These are phyloP conservation scores for Apodemia zela DNA, from an alignment of 2,888 invertebrate species.

Conservation along the genomic window DNA sequence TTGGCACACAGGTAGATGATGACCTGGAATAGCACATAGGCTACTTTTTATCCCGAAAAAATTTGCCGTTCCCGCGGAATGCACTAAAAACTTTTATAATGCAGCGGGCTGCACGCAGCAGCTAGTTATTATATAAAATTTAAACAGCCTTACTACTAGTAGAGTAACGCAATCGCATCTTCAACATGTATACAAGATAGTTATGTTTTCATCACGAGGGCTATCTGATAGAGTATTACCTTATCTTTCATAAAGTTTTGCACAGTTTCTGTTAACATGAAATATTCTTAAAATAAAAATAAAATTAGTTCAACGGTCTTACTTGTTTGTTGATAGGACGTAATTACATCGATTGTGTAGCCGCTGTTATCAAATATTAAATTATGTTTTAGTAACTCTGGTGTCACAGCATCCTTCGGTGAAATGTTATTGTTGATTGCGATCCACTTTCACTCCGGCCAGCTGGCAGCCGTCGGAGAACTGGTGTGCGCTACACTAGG, in stretches of 20 bases:
- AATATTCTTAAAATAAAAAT: background rate
- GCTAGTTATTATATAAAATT: no score
- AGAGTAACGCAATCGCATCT: no score
- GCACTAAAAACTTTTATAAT: no score
- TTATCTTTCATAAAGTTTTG: background rate
- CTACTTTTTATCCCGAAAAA: no score
- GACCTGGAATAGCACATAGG: no score
- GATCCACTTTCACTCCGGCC: conserved; percentile 98
- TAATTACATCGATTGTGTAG: background rate
- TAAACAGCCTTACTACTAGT: no score
- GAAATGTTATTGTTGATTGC: conserved; percentile 98
- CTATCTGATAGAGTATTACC: no score
- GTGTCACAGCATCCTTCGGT: conserved; percentile 93
- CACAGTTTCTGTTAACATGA: background rate
- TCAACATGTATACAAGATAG: no score
- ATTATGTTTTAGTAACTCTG: conserved; percentile 82
- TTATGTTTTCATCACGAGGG: no score
- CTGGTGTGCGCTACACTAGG: conserved; percentile 95
- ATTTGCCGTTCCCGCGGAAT: no score
- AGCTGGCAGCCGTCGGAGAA: conserved; percentile 95
- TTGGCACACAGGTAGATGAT: no score
- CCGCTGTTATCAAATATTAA: background rate
- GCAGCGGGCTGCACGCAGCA: no score
- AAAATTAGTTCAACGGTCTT: background rate
- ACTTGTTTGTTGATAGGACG: background rate